phyloP scores from a whole-genome alignment of 2,797 vertebrate genomes.

The Neostethus bicornis region DNA sequence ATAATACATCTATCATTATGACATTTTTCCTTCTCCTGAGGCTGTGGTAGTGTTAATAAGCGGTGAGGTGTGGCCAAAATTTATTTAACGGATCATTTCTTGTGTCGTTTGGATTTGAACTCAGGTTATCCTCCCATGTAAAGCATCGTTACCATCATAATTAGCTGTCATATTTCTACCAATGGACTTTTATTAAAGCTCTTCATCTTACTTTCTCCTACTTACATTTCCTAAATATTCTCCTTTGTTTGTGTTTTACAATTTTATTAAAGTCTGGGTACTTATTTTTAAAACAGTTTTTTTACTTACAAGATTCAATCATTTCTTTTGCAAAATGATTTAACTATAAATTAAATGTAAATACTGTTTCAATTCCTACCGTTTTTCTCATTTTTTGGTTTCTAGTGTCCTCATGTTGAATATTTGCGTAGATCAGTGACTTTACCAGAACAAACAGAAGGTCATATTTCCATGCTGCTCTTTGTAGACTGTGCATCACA shows the following conservation, averaged over 20 bases:
- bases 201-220: neutral
- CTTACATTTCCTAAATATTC: neutral
- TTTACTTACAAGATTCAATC: neutral
- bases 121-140: neutral
- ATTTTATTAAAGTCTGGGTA: no score
- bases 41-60: neutral
- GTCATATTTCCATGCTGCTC: neutral
- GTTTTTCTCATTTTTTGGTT: neutral
- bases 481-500: neutral
- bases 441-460: neutral
- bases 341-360: conserved; percentile 7
- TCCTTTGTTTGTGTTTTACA: neutral
- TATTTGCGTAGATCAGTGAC: conserved; percentile 2
- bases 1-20: neutral
- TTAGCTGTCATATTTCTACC: neutral
- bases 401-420: neutral
- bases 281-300: neutral
- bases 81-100: neutral
- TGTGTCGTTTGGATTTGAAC: neutral
- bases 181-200: neutral
- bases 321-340: neutral
- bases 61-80: neutral
- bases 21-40: neutral
- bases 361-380: neutral
- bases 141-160: neutral